A percentile compares a stretch with the other conserved stretches of the same genome.
These are phyloP conservation scores for Carassius gibelio DNA, from an alignment of 2,113 vertebrate species.

Conservation along the genomic window DNA sequence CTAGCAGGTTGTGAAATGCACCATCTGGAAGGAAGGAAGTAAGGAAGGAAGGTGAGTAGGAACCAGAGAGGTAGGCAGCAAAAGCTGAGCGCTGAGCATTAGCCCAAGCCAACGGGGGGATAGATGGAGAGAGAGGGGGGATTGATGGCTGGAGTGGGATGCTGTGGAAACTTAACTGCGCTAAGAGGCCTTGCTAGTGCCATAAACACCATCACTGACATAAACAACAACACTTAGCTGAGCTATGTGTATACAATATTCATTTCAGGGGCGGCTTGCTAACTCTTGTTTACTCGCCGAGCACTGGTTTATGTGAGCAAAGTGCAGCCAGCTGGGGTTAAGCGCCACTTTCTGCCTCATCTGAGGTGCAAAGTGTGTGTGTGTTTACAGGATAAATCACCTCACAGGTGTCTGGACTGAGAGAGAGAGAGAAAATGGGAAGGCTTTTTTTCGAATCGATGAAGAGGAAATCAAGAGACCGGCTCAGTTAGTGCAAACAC, in stretches of 20 bases:
- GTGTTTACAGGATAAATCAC: slow-evolving; percentile 58
- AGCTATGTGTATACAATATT: slow-evolving; percentile 79
- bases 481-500: slow-evolving; percentile 29
- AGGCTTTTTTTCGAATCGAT: slow-evolving; percentile 1
- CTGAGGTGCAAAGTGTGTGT: slow-evolving; percentile 39
- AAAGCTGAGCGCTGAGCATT: slow-evolving; percentile 51
- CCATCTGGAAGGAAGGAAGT: slow-evolving; percentile 77
- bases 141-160: slow-evolving; percentile 78
- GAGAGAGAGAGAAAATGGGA: not conserved
- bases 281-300: slow-evolving; percentile 73
- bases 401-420: slow-evolving; percentile 44
- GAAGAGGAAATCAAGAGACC: slow-evolving; percentile 21
- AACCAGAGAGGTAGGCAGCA: slow-evolving; percentile 62
- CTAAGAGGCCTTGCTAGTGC: slow-evolving; percentile 77
- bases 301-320: slow-evolving; percentile 55
- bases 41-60: slow-evolving; percentile 21
- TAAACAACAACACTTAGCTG: slow-evolving; percentile 81
- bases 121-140: slow-evolving; percentile 64
- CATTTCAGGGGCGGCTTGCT: slow-evolving; percentile 73
- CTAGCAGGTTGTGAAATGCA: slow-evolving; percentile 81
- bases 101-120: slow-evolving; percentile 47
- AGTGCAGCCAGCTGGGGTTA: slow-evolving; percentile 67
- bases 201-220: slow-evolving; percentile 79
- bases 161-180: slow-evolving; percentile 76
- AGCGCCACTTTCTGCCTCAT: slow-evolving; percentile 56